Evolutionary conservation across 2,797 vertebrate genomes (phyloP), one percentile per base, ranked within the genome.

Genomic region (Crossoptilon crossoptilon): DNA sequence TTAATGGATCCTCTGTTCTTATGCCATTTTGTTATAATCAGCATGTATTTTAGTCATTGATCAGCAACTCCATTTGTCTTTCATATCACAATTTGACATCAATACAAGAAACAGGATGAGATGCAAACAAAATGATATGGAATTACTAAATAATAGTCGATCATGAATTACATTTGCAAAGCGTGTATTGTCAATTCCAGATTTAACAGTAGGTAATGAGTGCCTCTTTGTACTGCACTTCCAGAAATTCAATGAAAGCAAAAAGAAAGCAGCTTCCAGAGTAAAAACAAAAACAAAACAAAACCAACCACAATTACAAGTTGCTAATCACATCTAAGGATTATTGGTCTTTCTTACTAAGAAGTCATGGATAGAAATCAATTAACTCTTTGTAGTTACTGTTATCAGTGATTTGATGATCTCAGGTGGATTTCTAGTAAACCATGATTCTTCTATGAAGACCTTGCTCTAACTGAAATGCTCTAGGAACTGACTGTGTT

Each of bases 101-200:
- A 79, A 22, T 64, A 84, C 3, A 89, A 92, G 78, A 92, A 93
- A 91, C 15, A 26, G 63, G 62, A 93, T 22, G 53, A 89, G 55
- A 92, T 62, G 31, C 48, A 84, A 94, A 93, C 67, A 89, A 92
- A 95, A 79, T 64, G 14, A 68, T 58, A 86, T 0, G 74, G 84
- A 88, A 92, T 85, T 91, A 89, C 78, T 84, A 94, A 93, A 69
- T 87, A 93, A 91, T n/a, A 87, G 67, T 63, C 78, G 59, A 81
- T 81, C 11, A 70, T 76, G 37, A 93, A 86, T 64, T 91, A 23
- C 75, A 86, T 84, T 89, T 91, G 79, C 0, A 0, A 81, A 64
- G 59, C 8, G 64, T 56, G 77, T 53, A 75, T 85, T 91, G 82
- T 70, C 51, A 91, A n/a, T 87, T 75, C 46, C 2, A 19, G 69